Evolutionary conservation across 2,797 vertebrate genomes (phyloP), one percentile per base, ranked within the genome.

Genomic region (Odontamblyopus lacepedii): DNA sequence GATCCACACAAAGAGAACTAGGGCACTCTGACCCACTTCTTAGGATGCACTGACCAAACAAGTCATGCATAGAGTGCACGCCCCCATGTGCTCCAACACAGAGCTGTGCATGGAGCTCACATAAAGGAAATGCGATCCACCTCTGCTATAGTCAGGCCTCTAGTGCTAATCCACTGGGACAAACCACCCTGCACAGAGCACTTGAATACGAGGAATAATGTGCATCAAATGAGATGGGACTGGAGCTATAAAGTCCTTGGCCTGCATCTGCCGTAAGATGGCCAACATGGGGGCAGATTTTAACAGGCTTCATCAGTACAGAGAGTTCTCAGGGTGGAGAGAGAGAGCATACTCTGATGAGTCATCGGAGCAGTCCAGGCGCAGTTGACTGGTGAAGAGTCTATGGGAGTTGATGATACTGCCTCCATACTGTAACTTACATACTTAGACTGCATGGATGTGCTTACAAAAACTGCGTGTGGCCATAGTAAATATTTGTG

Each of bases 21-120:
- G 93, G 93, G 90, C 92, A 82, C 89, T 83, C 82, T 92, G 92
- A 94, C 92, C 93, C 88, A 93, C 87, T 94, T 94, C 85, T 85
- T 86, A 88, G 85, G 87, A 89, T 87, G 88, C 91, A 92, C 78
- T 89, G 89, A 91, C 90, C 89, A 91, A 91, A 92, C 86, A 81
- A 90, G 81, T 82, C 86, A 88, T 86, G 82, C 86, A 84, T 73
- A 82, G 82, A 72, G 63, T 70, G 74, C 81, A 79, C 79, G 41
- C 81, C 73, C 85, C 71, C 63, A 23, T 74, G 76, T 74, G 73
- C 26, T 19, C 69, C 23, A 63, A 15, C 72, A 76, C 38, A 85
- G 76, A 79, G 38, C 63, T 13, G 51, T 67, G 77, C 61, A 82
- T 77, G 72, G 5, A 75, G 30, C 63, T 71, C 62, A 71, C 76